Conservation (phyloP, 2,888 invertebrate species). For the Ommatoiulus sabulosus region DNA sequence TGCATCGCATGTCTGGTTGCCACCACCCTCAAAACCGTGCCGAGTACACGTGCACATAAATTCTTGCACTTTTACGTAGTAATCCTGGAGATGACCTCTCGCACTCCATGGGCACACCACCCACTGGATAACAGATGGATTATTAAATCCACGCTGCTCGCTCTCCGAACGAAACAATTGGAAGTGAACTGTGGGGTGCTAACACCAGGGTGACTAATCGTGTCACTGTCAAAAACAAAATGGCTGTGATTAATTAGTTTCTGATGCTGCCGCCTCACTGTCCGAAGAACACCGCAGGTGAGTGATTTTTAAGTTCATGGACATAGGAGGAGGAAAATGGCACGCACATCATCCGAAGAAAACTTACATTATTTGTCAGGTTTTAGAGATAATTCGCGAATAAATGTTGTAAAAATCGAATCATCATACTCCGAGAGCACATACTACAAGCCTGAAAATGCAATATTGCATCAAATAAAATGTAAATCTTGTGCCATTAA, state of each 20-base stretch:
- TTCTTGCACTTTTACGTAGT: conserved; percentile 21
- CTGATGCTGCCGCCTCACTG: conserved; percentile 36
- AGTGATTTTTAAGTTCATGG: conserved; percentile 8
- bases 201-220: conserved; percentile 33
- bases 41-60: not conserved
- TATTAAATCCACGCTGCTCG: not conserved
- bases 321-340: not conserved
- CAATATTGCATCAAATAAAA: too few relatives aligned
- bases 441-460: too few relatives aligned
- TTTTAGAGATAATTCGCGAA: too few relatives aligned
- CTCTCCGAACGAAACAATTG: conserved; percentile 25
- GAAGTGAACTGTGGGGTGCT: conserved; percentile 30
- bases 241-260: conserved; percentile 31
- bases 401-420: too few relatives aligned
- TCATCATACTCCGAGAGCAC: too few relatives aligned
- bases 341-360: not conserved
- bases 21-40: conserved; percentile 1
- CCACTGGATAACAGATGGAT: conserved; percentile 35
- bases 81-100: conserved; percentile 25
- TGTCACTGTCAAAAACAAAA: conserved; percentile 40
- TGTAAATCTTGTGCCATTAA: too few relatives aligned
- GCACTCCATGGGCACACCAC: conserved; percentile 20
- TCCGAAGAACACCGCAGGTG: not conserved
- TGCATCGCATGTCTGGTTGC: not conserved
- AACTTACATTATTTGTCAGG: too few relatives aligned